Base-by-base conservation (phyloP, 1,140 invertebrate genomes). In the Bombus cullumanus region DNA sequence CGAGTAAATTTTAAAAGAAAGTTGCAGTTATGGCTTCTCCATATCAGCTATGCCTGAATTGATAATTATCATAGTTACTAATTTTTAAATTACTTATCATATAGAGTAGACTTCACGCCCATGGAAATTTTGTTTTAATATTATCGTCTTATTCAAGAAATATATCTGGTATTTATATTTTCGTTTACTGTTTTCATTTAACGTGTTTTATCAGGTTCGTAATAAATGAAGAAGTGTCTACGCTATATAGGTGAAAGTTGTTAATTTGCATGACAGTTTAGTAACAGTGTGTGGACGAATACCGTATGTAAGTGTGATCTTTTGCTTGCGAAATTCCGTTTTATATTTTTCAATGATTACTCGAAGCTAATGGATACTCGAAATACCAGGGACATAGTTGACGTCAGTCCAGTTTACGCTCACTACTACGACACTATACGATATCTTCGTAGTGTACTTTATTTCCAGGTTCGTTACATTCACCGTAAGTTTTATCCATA, bases 301-400 rank as follows among this genome's bases (percentile, higher is more conserved):
- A 34, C 25, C 31, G 68, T 28, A 41, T 22, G 43, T 87, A 71
- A 75, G 64, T 64, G 76, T 59, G 47, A 78, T 87, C 43, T 79
- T 37, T 31, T 31, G 59, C 59, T 80, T 64, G 47, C 22, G 80
- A 59, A 84, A 87, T 88, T 84, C 79, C 86, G 41, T 79, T 64
- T 84, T 88, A 87, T 74, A 88, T 87, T 87, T 84, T 87, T 88
- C 81, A 81, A 73, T 34, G 18, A 41, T 87, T 72, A 62, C 37
- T 84, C 66, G 75, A 80, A 88, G 75, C 62, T 88, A 88, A 87
- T 88, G 81, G 81, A 43, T 69, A 75, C 77, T 76, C 62, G 69
- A n/a, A 57, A 88, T 81, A 85, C 81, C 79, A 87, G 85, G 85
- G 87, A 87, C 87, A 78, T 74, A 71, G 53, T 75, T 88, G 87